Base-by-base conservation (phyloP, 1,140 invertebrate species). In the Halesus radiatus region DNA sequence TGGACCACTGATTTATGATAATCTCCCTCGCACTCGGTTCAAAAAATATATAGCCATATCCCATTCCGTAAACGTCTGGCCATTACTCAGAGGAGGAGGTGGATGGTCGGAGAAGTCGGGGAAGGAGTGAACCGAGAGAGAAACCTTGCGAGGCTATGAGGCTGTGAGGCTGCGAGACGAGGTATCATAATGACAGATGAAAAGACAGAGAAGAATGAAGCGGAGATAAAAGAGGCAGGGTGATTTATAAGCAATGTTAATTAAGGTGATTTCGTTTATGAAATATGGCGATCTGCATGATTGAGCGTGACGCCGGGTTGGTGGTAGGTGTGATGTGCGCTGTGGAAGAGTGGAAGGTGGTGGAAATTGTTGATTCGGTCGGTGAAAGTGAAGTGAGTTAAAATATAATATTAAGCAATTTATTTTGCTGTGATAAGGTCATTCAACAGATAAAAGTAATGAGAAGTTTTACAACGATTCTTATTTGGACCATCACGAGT, bases 41-140 rank as follows among this genome's bases (percentile, higher is more conserved):
- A 77, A 77, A 77, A 77, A 77, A 77, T 77, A 66, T 77, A 77
- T 77, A 29, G 53, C 52, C 53, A 60, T 76, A 76, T 76, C 74
- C 76, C 76, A 77, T 52, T 64, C 56, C 50, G 58, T 66, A 52
- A 77, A 66, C 76, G 76, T 29, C 76, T 22, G 58, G 13, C 62
- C 20, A 77, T 77, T 77, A 77, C 50, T 77, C 62, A 77, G 60
- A 7, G 54, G 23, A 26, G 37, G 29, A 13, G 54, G 62, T 29
- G 62, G 29, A 66, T 26, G 62, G 62, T 45, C 26, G 22, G 62
- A n/a, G 62, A 37, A 2, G 22, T n/a, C 16, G 26, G 62, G 22
- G 13, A 26, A 32, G 23, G 62, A 66, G 62, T 66, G 62, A 29
- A 66, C 4, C 37, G 37, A 13, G 10, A 45, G 62, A 66, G 62